These are phyloP conservation scores for Camptogramma bilineatum DNA, from an alignment of 2,888 invertebrate species.

Conservation along the genomic window DNA sequence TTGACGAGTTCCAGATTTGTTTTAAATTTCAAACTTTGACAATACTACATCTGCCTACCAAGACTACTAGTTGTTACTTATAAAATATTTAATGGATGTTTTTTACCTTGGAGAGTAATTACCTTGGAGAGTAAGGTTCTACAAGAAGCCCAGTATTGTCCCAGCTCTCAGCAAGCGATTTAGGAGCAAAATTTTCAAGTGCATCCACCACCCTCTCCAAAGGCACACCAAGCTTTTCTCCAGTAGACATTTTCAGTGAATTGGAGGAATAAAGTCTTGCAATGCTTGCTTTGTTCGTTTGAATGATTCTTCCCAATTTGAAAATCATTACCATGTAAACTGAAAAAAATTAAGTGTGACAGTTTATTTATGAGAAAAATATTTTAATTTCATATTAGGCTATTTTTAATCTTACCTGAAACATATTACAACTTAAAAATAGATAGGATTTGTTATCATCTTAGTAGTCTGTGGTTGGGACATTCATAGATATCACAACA, in stretches of 20 bases:
- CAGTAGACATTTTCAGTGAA: slow-evolving; percentile 61
- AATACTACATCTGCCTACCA: too few species aligned
- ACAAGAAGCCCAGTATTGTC: slow-evolving; percentile 97
- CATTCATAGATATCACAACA: not conserved
- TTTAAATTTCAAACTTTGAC: too few species aligned
- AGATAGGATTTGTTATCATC: too few species aligned
- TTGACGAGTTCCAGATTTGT: too few species aligned
- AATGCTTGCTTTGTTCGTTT: slow-evolving; percentile 48
- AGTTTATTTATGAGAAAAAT: not conserved
- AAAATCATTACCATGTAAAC: slow-evolving; percentile 69
- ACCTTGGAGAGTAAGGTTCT: slow-evolving; percentile 89
- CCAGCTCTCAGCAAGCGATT: slow-evolving; percentile 92
- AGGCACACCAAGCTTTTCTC: slow-evolving; percentile 71
- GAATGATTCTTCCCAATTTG: slow-evolving; percentile 56
- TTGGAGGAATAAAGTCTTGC: slow-evolving; percentile 52
- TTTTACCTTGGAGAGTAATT: too few species aligned
- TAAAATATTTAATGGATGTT: too few species aligned
- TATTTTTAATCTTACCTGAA: slow-evolving; percentile 21
- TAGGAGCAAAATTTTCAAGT: slow-evolving; percentile 89
- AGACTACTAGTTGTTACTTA: too few species aligned
- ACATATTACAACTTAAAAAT: not conserved
- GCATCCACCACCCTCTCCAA: slow-evolving; percentile 82
- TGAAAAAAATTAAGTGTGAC: slow-evolving; percentile 51
- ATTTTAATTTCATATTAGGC: not conserved
- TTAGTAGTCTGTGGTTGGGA: too few species aligned